Base-by-base conservation (phyloP, 2,888 invertebrate species). In the Nymphalis urticae region DNA sequence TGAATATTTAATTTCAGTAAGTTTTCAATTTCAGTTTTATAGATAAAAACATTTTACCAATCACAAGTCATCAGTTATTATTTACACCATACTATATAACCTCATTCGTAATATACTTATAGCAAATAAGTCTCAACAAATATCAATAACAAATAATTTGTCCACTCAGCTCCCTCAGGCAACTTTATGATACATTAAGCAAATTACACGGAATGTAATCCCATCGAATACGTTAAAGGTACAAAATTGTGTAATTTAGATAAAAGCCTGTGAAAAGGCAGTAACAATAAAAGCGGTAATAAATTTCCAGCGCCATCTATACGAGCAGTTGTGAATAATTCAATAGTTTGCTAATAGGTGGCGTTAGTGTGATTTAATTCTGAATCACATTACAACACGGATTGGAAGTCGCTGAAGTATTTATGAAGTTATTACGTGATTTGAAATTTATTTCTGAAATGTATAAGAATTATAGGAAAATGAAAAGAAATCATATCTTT, bases 251-350 rank as follows among this genome's bases (percentile, higher is more conserved):
- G 85, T 76, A 72, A 72, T 72, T 72, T 72, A 66, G 72, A 64
- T 72, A 72, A 72, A 68, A 70, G 72, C 72, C 54, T 70, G 66
- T 66, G 62, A 64, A 70, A 70, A 64, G 70, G 63, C 63, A 70
- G 72, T 68, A 72, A 72, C 66, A 63, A 68, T 71, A 69, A 71
- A 71, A 50, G 61, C 16, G 50, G 68, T 48, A 51, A 72, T 72
- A 70, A 70, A 72, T 70, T 68, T 27, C 84, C 87, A 89, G 79
- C 87, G 90, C 89, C 90, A 89, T 87, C 90, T 90, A 85, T 81
- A 77, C 80, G 76, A 76, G 71, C 75, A 67, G 79, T 84, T 85
- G 89, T 91, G 89, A 86, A 90, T 89, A 86, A 74, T 82, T 86
- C 88, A 90, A 88, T 85, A 83, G 75, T 72, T 65, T 67, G 79